Evolutionary conservation across 1,140 invertebrate genomes (phyloP).

Genomic region (Atopsyche davidsoni): DNA sequence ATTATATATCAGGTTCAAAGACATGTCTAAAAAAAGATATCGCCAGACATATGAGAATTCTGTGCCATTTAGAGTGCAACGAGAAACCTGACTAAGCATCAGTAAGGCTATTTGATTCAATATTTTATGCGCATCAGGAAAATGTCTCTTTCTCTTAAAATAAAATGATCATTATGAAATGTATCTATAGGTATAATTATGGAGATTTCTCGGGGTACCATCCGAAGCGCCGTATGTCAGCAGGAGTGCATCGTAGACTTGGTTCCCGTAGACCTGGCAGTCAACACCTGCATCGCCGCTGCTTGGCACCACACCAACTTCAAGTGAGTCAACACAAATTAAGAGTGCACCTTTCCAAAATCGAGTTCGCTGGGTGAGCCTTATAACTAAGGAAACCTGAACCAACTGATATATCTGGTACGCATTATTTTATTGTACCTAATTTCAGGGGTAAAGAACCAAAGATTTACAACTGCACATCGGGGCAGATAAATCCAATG

Average conservation of each 20-base stretch:
- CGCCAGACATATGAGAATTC: too few species aligned
- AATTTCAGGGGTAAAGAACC: conserved; percentile 53
- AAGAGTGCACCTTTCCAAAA: not conserved
- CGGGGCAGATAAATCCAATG: conserved; percentile 75
- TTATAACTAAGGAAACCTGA: too few species aligned
- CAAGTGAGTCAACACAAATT: conserved; percentile 43
- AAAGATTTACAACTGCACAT: conserved; percentile 88
- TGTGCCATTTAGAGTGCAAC: too few species aligned
- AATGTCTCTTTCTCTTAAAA: too few species aligned
- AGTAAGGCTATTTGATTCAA: too few species aligned
- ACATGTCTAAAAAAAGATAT: too few species aligned
- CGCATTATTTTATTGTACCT: too few species aligned
- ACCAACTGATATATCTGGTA: too few species aligned
- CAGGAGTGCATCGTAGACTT: conserved; percentile 70
- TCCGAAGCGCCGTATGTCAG: conserved; percentile 76
- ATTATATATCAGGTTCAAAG: too few species aligned
- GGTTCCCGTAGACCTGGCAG: conserved; percentile 86
- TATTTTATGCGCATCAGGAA: too few species aligned
- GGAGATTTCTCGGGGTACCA: conserved; percentile 79
- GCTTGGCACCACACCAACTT: conserved; percentile 67
- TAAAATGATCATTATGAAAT: too few species aligned
- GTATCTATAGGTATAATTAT: conserved; percentile 72
- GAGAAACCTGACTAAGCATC: too few species aligned
- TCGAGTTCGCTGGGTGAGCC: not conserved
- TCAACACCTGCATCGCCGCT: conserved; percentile 79